Percentiles rank a stretch among this genome's conserved stretches.
phyloP scores from a whole-genome alignment of 1,140 invertebrate species.

The Scaptomyza pallida region DNA sequence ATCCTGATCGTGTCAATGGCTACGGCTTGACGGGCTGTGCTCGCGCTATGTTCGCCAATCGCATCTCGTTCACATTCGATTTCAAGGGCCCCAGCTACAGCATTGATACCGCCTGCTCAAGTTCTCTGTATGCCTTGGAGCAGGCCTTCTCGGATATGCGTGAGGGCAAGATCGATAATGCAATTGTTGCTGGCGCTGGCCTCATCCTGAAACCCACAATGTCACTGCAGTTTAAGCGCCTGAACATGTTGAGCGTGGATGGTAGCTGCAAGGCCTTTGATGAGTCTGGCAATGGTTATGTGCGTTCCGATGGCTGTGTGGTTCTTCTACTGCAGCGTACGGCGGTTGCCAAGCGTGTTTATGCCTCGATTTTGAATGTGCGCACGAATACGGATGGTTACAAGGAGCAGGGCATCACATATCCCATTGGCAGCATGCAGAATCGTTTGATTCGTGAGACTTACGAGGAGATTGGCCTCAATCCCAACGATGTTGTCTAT shows the following conservation, averaged over 20 bases:
- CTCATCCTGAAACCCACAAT: slow-evolving; percentile 93
- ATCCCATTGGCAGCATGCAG: slow-evolving; percentile 94
- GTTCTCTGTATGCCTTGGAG: slow-evolving; percentile 94
- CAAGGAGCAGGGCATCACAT: slow-evolving; percentile 96
- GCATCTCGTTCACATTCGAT: slow-evolving; percentile 97
- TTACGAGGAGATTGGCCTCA: slow-evolving; percentile 92
- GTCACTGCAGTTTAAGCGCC: slow-evolving; percentile 95
- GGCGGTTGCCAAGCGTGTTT: slow-evolving; percentile 90
- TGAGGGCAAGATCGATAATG: slow-evolving; percentile 94
- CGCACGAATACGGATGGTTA: slow-evolving; percentile 95
- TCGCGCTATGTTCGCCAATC: slow-evolving; percentile 97
- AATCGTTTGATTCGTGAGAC: slow-evolving; percentile 93
- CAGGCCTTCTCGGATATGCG: slow-evolving; percentile 93
- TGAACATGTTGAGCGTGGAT: slow-evolving; percentile 95
- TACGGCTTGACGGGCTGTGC: slow-evolving; percentile 97
- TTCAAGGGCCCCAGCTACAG: slow-evolving; percentile 95
- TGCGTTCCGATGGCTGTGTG: slow-evolving; percentile 94
- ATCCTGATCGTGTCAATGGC: slow-evolving; percentile 92
- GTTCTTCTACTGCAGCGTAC: slow-evolving; percentile 92
- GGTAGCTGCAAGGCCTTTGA: slow-evolving; percentile 98
- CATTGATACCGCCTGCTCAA: slow-evolving; percentile 98
- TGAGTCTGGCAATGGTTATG: slow-evolving; percentile 94
- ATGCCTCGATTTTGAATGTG: slow-evolving; percentile 93
- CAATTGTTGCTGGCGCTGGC: slow-evolving; percentile 94
- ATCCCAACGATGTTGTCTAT: slow-evolving; percentile 92